Conservation (phyloP, 2,888 invertebrate species). For the Microdon myrmicae region DNA sequence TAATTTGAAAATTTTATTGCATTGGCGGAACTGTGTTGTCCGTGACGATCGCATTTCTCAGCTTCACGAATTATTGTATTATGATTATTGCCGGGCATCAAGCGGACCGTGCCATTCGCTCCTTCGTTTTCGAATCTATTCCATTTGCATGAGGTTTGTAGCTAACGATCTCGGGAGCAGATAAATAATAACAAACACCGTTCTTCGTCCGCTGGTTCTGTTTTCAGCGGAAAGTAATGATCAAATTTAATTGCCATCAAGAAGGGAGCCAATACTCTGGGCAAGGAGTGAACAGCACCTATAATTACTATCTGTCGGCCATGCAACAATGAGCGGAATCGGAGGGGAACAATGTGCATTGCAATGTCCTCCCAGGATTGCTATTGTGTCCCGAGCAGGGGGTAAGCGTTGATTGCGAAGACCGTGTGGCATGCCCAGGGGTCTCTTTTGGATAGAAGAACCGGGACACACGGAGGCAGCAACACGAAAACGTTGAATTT, state of each 20-base stretch:
- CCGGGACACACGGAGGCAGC: neutral
- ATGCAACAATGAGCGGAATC: neutral
- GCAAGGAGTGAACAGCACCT: conserved; percentile 11
- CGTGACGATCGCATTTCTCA: conserved; percentile 34
- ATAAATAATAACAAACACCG: conserved; percentile 28
- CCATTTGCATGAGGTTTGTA: neutral
- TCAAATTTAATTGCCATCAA: conserved; percentile 24
- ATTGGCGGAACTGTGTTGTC: conserved; percentile 27
- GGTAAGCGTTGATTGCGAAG: conserved; percentile 22
- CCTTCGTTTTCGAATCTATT: neutral
- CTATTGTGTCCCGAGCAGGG: conserved; percentile 25
- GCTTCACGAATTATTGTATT: conserved; percentile 39
- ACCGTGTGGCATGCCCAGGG: conserved; percentile 16
- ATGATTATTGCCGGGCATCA: conserved; percentile 40
- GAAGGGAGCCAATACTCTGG: conserved; percentile 4
- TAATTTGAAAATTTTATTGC: conserved; percentile 40
- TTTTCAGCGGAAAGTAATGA: conserved; percentile 34
- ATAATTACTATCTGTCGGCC: conserved; percentile 14
- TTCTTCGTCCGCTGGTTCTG: conserved; percentile 7
- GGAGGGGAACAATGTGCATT: conserved; percentile 11
- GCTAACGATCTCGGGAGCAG: conserved; percentile 11
- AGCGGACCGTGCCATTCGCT: neutral
- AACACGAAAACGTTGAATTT: conserved; percentile 29
- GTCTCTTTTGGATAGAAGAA: conserved; percentile 4
- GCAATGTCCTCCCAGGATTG: neutral